Conservation (phyloP, 2,797 vertebrate genomes). For the Oryzias sinensis region DNA sequence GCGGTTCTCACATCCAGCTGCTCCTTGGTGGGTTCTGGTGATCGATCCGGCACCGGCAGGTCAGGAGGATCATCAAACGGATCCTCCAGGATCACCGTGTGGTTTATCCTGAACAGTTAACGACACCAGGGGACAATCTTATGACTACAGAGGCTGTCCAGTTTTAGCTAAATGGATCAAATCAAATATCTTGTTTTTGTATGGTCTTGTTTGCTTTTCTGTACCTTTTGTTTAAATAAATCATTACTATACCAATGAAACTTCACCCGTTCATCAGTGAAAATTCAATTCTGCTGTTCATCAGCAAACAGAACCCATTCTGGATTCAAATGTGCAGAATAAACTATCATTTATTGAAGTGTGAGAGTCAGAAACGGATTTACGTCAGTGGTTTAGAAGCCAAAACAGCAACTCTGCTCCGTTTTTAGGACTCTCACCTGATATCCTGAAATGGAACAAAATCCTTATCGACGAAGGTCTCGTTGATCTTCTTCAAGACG, state of each 20-base stretch:
- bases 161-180: neutral
- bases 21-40: constrained; percentile 91
- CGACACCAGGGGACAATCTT: rapidly evolving
- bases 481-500: constrained; percentile 89
- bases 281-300: no score
- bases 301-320: no score
- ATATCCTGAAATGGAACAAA: constrained; percentile 96
- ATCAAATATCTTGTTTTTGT: no score
- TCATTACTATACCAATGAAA: no score
- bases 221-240: no score
- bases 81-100: constrained; percentile 94
- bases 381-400: no score
- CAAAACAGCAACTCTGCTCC: no score
- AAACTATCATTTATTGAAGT: no score
- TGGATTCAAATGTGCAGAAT: no score
- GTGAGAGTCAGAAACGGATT: no score
- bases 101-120: constrained; percentile 86
- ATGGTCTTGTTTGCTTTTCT: no score
- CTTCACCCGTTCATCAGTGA: no score
- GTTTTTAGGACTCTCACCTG: constrained; percentile 73
- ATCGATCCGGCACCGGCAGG: constrained; percentile 87
- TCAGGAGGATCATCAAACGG: constrained; percentile 92
- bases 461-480: constrained; percentile 93
- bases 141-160: neutral
- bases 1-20: constrained; percentile 88